Evolutionary conservation across 2,888 invertebrate species (phyloP).

Genomic region (Acanthosepion esculentum): DNA sequence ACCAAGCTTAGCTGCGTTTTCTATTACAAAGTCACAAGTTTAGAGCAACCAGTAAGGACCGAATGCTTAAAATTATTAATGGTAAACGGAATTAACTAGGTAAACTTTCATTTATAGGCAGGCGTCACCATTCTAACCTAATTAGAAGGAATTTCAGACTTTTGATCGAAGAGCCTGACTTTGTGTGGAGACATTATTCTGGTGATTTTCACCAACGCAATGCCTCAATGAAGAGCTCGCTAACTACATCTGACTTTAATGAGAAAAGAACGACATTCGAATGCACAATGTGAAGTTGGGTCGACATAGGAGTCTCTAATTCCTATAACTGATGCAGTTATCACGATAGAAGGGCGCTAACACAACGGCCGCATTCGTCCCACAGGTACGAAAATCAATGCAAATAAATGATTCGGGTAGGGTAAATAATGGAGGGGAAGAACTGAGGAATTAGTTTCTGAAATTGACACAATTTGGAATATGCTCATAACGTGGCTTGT

Average conservation of each 20-base stretch:
- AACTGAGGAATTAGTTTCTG: background rate
- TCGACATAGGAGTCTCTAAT: background rate
- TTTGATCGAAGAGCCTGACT: background rate
- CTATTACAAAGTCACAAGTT: background rate
- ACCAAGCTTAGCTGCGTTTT: background rate
- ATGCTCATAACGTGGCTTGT: background rate
- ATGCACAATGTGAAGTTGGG: background rate
- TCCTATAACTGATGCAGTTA: background rate
- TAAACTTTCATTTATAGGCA: background rate
- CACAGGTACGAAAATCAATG: background rate
- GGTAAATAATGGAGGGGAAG: background rate
- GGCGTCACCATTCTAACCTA: background rate
- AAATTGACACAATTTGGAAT: background rate
- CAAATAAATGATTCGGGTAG: background rate
- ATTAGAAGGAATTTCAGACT: background rate
- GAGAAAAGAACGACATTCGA: background rate
- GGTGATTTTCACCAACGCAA: background rate
- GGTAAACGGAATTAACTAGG: background rate
- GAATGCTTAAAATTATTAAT: background rate
- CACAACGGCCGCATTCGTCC: background rate
- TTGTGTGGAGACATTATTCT: background rate
- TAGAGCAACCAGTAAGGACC: background rate
- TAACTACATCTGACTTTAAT: background rate
- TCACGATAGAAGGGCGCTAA: background rate
- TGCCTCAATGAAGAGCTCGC: background rate